Evolutionary conservation across 35 echinoderm and acorn worm species (phyloP), one percentile per base, ranked within the genome.

Genomic region (Stichopus chloronotus): DNA sequence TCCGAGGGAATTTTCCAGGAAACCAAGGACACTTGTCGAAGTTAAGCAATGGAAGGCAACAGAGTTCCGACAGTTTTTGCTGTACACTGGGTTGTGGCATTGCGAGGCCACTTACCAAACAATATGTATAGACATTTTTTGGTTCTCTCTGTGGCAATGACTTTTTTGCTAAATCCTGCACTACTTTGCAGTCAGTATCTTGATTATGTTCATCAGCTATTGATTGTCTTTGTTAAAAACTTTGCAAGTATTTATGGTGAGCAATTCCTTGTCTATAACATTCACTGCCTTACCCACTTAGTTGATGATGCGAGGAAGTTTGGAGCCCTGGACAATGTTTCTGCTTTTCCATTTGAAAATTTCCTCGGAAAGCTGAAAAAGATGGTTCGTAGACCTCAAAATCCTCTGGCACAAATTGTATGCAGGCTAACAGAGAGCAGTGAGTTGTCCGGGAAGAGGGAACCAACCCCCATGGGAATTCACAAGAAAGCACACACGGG

Each of bases 11-110:
- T 96, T 96, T 96, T 78, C 92, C 55, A 72, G 93, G 25, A 94
- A 94, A 58, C 83, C 81, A 81, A 85, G 92, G 23, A 80, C 60
- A 89, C 8, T 85, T 20, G 52, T 58, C 7, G 95, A 96, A 20
- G 71, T 94, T 5, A 71, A 88, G 17, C n/a, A 86, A 7, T 96
- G 95, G 93, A 94, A 96, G 68, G 95, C 93, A 0, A 96, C 90
- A 23, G 95, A 96, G 58, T 92, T 92, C 21, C 87, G 95, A 11
- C 81, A 79, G 17, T 94, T 96, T 60, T 63, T 96, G 7, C 16
- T 96, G 5, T 96, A 96, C 81, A 84, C 91, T n/a, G 95, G 95
- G 55, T 55, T 54, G 78, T 94, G 6, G 90, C 81, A 53, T 78
- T 96, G 19, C 57, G 65, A 23, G 78, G 65, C 16, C 89, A 7